phyloP scores from a whole-genome alignment of 2,797 vertebrate genomes.

The Furcifer pardalis region DNA sequence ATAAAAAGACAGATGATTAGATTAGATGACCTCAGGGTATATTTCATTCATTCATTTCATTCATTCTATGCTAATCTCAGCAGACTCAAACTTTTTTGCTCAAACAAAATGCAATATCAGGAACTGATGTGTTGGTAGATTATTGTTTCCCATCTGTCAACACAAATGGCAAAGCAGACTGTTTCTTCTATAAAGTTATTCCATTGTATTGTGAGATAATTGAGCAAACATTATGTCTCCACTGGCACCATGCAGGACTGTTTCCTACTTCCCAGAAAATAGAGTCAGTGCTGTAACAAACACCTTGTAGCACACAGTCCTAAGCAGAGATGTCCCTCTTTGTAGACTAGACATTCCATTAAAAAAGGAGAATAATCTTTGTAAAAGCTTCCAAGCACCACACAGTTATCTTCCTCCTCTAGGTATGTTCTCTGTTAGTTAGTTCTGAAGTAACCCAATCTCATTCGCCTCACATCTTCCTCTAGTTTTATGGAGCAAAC shows the following conservation, averaged over 20 bases:
- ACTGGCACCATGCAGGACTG: not conserved
- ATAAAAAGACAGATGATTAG: not conserved
- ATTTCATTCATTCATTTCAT: not conserved
- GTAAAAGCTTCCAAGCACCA: not conserved
- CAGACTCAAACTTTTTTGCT: not conserved
- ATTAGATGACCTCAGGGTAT: not conserved
- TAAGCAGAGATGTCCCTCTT: not conserved
- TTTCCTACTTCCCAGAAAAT: not conserved
- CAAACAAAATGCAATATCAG: not conserved
- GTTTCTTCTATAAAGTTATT: not conserved
- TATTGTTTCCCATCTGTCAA: not conserved
- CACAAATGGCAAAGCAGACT: not conserved
- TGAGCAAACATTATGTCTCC: no score
- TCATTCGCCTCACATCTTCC: conserved; percentile 22
- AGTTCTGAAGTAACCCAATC: not conserved
- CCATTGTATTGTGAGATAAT: not conserved
- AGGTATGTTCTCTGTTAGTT: not conserved
- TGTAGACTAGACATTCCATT: not conserved
- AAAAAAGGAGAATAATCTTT: not conserved
- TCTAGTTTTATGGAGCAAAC: conserved; percentile 5
- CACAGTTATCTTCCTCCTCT: not conserved
- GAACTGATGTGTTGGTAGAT: not conserved
- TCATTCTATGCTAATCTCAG: not conserved
- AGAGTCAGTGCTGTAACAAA: not conserved
- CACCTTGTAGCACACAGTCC: not conserved